These are phyloP conservation scores for Lasaia peninsularis DNA, from an alignment of 1,140 invertebrate genomes.

Conservation along the genomic window DNA sequence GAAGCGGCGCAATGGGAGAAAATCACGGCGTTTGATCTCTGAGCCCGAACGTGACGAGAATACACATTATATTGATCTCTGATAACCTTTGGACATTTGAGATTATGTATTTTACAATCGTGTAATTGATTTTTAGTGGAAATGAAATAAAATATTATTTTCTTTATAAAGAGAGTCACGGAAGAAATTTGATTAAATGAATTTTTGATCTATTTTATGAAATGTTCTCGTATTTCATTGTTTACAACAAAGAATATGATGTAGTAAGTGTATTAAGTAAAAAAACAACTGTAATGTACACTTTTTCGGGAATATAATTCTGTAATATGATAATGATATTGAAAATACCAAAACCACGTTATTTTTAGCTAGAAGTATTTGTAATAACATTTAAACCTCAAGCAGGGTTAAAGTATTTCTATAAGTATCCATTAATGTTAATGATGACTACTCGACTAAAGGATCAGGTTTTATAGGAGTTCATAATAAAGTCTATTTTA, in stretches of 20 bases:
- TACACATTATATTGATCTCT: constrained; percentile 23
- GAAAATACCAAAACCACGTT: too few relatives aligned
- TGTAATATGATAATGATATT: too few relatives aligned
- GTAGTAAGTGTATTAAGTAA: too few relatives aligned
- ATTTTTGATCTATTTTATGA: too few relatives aligned
- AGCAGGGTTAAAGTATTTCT: neutral
- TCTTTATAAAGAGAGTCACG: too few relatives aligned
- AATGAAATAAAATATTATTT: too few relatives aligned
- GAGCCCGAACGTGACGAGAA: constrained; percentile 26
- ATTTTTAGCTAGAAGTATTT: too few relatives aligned
- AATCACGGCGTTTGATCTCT: constrained; percentile 32
- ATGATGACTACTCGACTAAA: neutral
- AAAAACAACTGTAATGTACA: too few relatives aligned
- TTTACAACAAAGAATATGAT: too few relatives aligned
- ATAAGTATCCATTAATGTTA: neutral
- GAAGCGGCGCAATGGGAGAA: constrained; percentile 25
- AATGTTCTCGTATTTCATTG: too few relatives aligned
- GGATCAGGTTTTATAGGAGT: neutral
- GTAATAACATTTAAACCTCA: neutral
- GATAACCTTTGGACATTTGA: constrained; percentile 15
- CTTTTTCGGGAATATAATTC: too few relatives aligned
- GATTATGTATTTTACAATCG: neutral
- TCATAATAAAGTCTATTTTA: constrained; percentile 19
- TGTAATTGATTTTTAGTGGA: neutral
- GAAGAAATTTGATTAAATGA: too few relatives aligned